Conservation (phyloP, 2,888 invertebrate species). For the Eupithecia tripunctaria region DNA sequence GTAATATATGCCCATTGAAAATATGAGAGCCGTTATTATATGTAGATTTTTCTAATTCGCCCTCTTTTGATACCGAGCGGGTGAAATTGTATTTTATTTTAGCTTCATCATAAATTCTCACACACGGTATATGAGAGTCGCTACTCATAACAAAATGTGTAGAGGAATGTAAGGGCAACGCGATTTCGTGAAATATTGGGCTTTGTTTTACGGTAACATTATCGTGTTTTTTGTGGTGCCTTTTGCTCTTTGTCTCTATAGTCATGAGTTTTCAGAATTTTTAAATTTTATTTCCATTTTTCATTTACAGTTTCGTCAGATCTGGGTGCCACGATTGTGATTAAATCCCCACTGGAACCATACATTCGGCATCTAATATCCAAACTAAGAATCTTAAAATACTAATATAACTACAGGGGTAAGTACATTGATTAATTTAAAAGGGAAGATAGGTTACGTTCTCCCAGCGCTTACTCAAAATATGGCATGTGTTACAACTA, state of each 20-base stretch:
- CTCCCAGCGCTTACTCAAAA: no score
- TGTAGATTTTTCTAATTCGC: constrained; percentile 78
- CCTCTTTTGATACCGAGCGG: constrained; percentile 58
- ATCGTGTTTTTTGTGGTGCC: constrained; percentile 14
- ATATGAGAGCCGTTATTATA: constrained; percentile 63
- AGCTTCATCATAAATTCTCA: constrained; percentile 76
- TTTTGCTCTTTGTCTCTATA: not conserved
- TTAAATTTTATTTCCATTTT: not conserved
- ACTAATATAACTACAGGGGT: not conserved
- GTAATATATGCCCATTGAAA: constrained; percentile 65
- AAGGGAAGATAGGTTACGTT: no score
- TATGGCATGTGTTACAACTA: no score
- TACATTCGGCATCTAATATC: not conserved
- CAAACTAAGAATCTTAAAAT: not conserved
- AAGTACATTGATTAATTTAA: not conserved
- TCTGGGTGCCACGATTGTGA: not conserved
- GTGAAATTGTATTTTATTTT: constrained; percentile 81
- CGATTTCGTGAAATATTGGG: constrained; percentile 22
- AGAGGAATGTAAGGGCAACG: constrained; percentile 25
- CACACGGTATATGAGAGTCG: constrained; percentile 65
- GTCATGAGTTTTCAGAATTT: not conserved
- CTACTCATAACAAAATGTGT: constrained; percentile 42
- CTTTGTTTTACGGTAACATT: constrained; percentile 24
- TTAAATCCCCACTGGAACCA: not conserved
- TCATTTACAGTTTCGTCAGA: not conserved